Evolutionary conservation across 2,888 invertebrate genomes (phyloP).

Genomic region (Mechanitis mazaeus): DNA sequence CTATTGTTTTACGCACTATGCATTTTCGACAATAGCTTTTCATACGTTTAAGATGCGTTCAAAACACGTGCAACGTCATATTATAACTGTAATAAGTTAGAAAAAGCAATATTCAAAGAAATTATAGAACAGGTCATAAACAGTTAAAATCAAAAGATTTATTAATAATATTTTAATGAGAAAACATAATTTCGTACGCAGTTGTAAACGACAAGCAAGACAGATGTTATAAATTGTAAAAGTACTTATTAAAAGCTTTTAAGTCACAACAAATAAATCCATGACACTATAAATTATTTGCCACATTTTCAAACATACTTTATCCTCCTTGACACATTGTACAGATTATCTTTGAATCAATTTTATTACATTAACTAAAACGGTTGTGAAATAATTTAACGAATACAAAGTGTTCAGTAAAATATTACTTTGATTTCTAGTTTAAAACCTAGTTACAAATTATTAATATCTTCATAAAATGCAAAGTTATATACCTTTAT

Average conservation of each 20-base stretch:
- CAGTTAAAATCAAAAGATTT: constrained; percentile 9
- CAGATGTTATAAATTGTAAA: constrained; percentile 32
- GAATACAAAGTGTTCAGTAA: not conserved
- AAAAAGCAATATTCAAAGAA: not conserved
- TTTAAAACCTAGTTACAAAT: too few relatives aligned
- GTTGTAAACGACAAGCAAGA: constrained; percentile 29
- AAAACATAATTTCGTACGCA: constrained; percentile 26
- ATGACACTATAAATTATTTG: constrained; percentile 35
- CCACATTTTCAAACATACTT: constrained; percentile 18
- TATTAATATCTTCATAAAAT: too few relatives aligned
- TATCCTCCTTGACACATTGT: constrained; percentile 6
- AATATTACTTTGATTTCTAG: too few relatives aligned
- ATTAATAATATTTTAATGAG: constrained; percentile 22
- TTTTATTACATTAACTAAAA: not conserved
- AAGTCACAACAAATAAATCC: constrained; percentile 38
- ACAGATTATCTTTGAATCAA: not conserved
- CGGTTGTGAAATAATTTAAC: not conserved
- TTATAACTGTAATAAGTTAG: not conserved
- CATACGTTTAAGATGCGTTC: not conserved
- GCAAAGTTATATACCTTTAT: too few relatives aligned
- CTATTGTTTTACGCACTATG: constrained; percentile 24
- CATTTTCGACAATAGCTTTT: constrained; percentile 11
- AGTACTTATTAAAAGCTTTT: constrained; percentile 34
- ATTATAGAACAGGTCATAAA: not conserved
- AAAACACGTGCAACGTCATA: too few relatives aligned